Evolutionary conservation across 2,113 vertebrate genomes (phyloP).

Genomic region (Thinocorus orbignyianus): DNA sequence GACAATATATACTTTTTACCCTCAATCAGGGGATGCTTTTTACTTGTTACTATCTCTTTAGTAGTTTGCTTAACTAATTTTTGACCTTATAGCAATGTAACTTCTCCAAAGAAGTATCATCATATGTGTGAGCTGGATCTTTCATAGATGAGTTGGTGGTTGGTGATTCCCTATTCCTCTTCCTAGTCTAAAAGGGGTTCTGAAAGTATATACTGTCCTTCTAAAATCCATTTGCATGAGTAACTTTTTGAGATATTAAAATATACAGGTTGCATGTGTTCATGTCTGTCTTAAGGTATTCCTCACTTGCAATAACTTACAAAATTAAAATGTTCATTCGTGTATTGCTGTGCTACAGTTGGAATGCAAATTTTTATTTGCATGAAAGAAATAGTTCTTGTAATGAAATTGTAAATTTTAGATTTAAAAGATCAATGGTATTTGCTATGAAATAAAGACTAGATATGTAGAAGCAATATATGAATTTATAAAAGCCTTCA

Average conservation of each 20-base stretch:
- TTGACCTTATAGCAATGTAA: background rate
- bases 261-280: conserved; percentile 71
- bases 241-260: conserved; percentile 13
- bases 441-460: background rate
- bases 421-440: background rate
- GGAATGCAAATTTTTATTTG: background rate
- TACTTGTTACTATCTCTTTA: background rate
- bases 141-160: background rate
- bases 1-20: conserved; percentile 80
- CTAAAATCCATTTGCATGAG: conserved; percentile 74
- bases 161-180: background rate
- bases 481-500: background rate
- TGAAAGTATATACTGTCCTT: conserved; percentile 81
- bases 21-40: conserved; percentile 32
- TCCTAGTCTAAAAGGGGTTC: conserved; percentile 56
- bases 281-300: conserved; percentile 58
- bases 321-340: background rate
- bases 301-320: conserved; percentile 46
- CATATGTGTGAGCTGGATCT: background rate
- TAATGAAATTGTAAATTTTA: background rate
- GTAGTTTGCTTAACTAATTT: conserved; percentile 6
- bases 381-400: background rate
- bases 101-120: conserved; percentile 31
- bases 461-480: background rate
- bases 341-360: background rate